Conservation (phyloP, 2,888 invertebrate species). For the Eilema sororculum region DNA sequence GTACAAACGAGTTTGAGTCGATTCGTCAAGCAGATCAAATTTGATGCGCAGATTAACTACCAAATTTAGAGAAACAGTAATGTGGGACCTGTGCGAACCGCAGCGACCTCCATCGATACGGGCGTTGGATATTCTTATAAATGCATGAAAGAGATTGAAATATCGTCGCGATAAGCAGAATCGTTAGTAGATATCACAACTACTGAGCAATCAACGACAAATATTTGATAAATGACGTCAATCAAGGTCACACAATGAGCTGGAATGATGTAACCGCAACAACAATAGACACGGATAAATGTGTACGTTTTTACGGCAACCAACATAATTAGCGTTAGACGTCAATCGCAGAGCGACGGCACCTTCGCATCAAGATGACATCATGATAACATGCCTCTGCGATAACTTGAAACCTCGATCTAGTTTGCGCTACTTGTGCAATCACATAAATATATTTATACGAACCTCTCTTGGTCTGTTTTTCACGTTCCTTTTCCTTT, state of each 20-base stretch:
- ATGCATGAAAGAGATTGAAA: conserved; percentile 20
- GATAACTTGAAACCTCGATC: conserved; percentile 34
- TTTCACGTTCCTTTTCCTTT: conserved; percentile 83
- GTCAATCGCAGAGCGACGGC: conserved; percentile 51
- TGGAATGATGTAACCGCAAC: conserved; percentile 73
- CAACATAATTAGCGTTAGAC: conserved; percentile 57
- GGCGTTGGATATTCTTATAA: conserved; percentile 13
- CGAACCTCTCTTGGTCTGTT: conserved; percentile 80
- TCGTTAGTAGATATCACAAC: conserved; percentile 40
- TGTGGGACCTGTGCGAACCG: conserved; percentile 8
- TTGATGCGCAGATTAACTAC: conserved; percentile 34
- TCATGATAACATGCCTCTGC: conserved; percentile 62
- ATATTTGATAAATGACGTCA: conserved; percentile 68
- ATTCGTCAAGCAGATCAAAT: conserved; percentile 48
- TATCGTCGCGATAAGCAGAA: conserved; percentile 19
- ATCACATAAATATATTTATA: conserved; percentile 21
- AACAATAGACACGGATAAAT: conserved; percentile 66
- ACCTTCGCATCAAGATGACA: conserved; percentile 71
- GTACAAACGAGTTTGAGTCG: conserved; percentile 46
- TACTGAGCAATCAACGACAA: conserved; percentile 63
- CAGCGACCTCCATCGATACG: conserved; percentile 6
- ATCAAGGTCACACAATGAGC: conserved; percentile 66
- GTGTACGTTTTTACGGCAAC: conserved; percentile 58
- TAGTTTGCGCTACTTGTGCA: conserved; percentile 30
- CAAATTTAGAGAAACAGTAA: conserved; percentile 35